Base-by-base conservation (phyloP, 2,888 invertebrate genomes). In the Tenthredo notha region DNA sequence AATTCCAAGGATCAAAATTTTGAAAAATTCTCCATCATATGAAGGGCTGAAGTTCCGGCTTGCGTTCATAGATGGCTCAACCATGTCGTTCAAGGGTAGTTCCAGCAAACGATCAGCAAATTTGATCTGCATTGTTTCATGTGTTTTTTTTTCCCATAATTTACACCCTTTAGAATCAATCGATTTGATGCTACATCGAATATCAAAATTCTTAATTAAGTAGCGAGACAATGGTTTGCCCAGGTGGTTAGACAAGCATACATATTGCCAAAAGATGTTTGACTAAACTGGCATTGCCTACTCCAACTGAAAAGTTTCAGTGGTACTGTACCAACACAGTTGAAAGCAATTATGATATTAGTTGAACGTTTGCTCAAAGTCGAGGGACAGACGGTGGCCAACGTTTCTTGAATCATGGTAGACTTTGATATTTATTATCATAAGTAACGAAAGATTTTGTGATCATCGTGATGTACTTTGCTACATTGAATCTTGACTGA, bases 311-410 rank as follows among this genome's bases (percentile, higher is more conserved):
- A 40, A 80, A 80, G 80, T 80, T 21, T 61, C 12, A 40, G 21
- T 10, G 61, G 86, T 88, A 89, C 88, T 90, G 87, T 87, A 89
- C 89, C 89, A 89, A 90, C 89, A 90, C 88, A 88, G 89, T 88
- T 86, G 88, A 88, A 89, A 90, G 90, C 90, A 91, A 91, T 91
- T 91, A 91, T 90, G 91, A 90, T 91, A 91, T 91, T 91, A 90
- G 90, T 88, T 90, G 87, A 89, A 88, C 89, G 89, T 91, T 91
- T 90, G 87, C 89, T 65, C 83, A 15, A 58, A 77, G 50, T 67
- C 43, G 83, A 47, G 58, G 25, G 43, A 88, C 88, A 90, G 89
- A 84, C 86, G 85, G 86, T 86, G 87, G 87, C 88, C 88, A 87
- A 70, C 47, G 33, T 47, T 25, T 29, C 4, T 50, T 47, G 18